phyloP scores from a whole-genome alignment of 2,888 invertebrate species.

The Tachina grossa region DNA sequence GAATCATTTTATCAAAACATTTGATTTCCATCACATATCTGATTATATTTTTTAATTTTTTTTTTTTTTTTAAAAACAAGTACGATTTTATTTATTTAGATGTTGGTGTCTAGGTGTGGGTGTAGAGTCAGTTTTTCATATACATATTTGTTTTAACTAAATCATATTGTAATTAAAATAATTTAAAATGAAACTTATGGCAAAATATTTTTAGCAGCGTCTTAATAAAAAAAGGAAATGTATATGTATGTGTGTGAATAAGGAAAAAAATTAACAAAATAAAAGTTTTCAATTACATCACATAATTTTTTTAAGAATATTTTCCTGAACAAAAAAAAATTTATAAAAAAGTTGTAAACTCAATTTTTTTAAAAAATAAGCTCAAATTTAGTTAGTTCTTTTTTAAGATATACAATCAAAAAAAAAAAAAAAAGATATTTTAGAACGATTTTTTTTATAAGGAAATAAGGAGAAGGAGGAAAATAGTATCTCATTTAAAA shows the following conservation, averaged over 20 bases:
- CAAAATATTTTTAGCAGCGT: conserved; percentile 59
- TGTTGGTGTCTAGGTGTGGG: conserved; percentile 10
- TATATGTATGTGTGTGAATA: neutral
- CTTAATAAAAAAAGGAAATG: conserved; percentile 22
- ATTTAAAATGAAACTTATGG: conserved; percentile 40
- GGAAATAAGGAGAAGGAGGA: conserved; percentile 13
- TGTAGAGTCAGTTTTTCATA: neutral
- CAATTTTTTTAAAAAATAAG: neutral
- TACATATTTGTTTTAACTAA: conserved; percentile 44
- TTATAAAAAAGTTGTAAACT: conserved; percentile 57
- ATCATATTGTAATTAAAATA: conserved; percentile 27
- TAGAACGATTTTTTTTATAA: conserved; percentile 1
- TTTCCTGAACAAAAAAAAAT: conserved; percentile 53
- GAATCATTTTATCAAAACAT: neutral
- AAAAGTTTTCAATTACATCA: conserved; percentile 37
- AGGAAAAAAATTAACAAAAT: conserved; percentile 31
- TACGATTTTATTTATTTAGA: conserved; percentile 23
- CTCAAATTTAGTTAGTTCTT: neutral
- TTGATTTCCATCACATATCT: too few species aligned
- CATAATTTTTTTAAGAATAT: conserved; percentile 13
- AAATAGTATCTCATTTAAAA: conserved; percentile 37
- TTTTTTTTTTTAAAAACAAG: neutral
- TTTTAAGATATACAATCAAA: neutral
- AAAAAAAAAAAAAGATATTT: neutral
- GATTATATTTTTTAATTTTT: too few species aligned